Evolutionary conservation across 2,888 invertebrate genomes (phyloP), one percentile per base, ranked within the genome.

Genomic region (Cephus runcator): DNA sequence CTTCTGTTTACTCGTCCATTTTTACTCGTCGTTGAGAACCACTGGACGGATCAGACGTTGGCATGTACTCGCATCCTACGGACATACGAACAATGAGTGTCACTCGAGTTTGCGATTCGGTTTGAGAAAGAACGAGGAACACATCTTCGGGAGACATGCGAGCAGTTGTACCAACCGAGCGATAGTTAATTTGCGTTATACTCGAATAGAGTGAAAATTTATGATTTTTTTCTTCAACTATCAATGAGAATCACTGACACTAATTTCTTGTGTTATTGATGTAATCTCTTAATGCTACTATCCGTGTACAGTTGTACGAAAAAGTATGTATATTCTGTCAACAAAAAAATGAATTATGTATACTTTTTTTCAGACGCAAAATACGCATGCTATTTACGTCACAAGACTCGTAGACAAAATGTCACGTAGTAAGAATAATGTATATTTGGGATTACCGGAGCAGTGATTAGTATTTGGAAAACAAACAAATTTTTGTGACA

Each of bases 61-160:
- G 76, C 78, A 56, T 76, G 79, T 80, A 80, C 76, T 73, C 76
- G 73, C 75, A 79, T 81, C 79, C 76, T 56, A 76, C 71, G 73
- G 79, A 75, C 76, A 75, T 78, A 80, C 77, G 74, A 82, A 76
- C 79, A 80, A 83, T 79, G 80, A 82, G 82, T 82, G 78, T 82
- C 82, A 81, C 77, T 75, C 76, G 77, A 77, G 77, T 78, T 76
- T 78, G 35, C 69, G 35, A 35, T 31, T 11, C 36, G 35, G n/a
- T 35, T 68, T 40, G 75, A 75, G 35, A 78, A 80, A 80, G 79
- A 82, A 80, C 78, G 69, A 71, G 69, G 80, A 78, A 74, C 76
- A 40, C 73, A 79, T 56, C 78, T 78, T 74, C 75, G 77, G 73
- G 73, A 76, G 76, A 40, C 77, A 69, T 68, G 33, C 69, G 76